A percentile compares a stretch with the other conserved stretches of the same genome.
Evolutionary conservation across 2,797 vertebrate genomes (phyloP).

Genomic region (Rousettus madagascariensis): DNA sequence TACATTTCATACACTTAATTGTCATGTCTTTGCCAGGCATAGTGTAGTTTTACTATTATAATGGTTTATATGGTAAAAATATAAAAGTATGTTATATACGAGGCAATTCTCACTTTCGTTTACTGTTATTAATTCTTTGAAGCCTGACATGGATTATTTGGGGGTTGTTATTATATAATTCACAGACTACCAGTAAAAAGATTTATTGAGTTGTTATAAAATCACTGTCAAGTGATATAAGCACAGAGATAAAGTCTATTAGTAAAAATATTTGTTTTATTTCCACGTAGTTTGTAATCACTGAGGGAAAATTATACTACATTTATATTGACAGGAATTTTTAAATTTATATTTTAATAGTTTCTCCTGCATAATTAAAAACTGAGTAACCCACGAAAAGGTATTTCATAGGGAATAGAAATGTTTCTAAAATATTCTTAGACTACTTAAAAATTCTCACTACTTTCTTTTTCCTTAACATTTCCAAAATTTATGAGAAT

Average conservation of each 20-base stretch:
- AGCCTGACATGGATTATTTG: conserved; percentile 9
- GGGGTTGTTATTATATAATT: not conserved
- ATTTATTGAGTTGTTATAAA: conserved; percentile 9
- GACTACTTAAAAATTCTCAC: not conserved
- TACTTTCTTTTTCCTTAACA: not conserved
- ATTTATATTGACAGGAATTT: not conserved
- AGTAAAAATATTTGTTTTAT: not conserved
- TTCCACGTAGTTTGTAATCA: not conserved
- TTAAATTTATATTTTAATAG: not conserved
- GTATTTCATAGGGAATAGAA: not conserved
- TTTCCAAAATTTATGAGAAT: not conserved
- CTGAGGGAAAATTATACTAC: not conserved
- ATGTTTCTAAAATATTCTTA: not conserved
- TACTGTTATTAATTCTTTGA: conserved; percentile 11
- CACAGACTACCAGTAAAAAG: not conserved
- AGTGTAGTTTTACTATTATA: not conserved
- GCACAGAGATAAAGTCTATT: not conserved
- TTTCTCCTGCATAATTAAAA: conserved; percentile 29
- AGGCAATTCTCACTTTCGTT: not conserved
- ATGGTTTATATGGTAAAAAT: not conserved
- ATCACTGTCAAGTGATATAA: not conserved
- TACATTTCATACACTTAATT: conserved; percentile 13
- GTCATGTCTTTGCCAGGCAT: not conserved
- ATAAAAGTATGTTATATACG: not conserved
- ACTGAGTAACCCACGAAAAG: not conserved